These are phyloP conservation scores for Cryptoleucopteryx plumbea DNA, from an alignment of 2,113 vertebrate species.

Conservation along the genomic window DNA sequence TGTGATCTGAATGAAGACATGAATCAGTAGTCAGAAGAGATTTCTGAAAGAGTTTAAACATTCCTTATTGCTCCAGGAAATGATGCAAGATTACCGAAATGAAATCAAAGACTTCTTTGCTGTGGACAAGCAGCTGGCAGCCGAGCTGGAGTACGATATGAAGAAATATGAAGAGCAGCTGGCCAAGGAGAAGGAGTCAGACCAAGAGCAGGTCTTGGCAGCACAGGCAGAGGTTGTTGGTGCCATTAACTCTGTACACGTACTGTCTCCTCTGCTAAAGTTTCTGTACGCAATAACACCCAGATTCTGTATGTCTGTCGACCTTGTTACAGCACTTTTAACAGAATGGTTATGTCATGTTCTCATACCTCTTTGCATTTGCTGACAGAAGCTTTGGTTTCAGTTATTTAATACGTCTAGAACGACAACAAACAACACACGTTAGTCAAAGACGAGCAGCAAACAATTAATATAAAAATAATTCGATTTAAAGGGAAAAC, in stretches of 20 bases:
- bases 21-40: slow-evolving; percentile 42
- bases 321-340: neutral
- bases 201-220: neutral
- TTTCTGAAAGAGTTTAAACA: slow-evolving; percentile 9
- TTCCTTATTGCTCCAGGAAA: slow-evolving; percentile 74
- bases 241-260: neutral
- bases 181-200: slow-evolving; percentile 62
- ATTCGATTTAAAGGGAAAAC: neutral
- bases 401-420: neutral
- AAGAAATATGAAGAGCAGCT: slow-evolving; percentile 82
- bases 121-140: slow-evolving; percentile 87
- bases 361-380: neutral
- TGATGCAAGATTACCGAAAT: slow-evolving; percentile 88
- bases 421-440: neutral
- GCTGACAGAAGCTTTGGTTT: neutral
- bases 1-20: slow-evolving; percentile 47
- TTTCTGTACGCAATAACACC: fast-evolving
- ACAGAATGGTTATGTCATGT: neutral
- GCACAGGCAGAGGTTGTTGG: neutral
- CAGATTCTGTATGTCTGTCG: neutral
- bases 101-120: slow-evolving; percentile 90
- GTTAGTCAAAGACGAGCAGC: neutral
- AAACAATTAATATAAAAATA: neutral
- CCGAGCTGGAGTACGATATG: slow-evolving; percentile 91
- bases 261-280: neutral